phyloP scores from a whole-genome alignment of 2,113 vertebrate species.

The Phylloscopus trochilus region DNA sequence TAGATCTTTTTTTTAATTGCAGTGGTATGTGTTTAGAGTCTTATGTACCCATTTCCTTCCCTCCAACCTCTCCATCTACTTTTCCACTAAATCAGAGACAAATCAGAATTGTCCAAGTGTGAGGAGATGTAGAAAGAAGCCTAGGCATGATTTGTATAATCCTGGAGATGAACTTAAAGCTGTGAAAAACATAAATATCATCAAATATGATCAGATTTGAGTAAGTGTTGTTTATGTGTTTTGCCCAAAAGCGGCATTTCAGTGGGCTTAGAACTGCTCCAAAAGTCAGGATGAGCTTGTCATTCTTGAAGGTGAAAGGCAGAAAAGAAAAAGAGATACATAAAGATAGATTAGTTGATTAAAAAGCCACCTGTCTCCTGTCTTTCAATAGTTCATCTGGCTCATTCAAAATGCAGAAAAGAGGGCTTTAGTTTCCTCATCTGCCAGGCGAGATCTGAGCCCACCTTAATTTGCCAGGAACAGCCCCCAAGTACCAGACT shows the following conservation, averaged over 20 bases:
- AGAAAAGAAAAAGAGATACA: not conserved
- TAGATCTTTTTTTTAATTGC: not conserved
- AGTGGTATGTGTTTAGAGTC: not conserved
- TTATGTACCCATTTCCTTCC: not conserved
- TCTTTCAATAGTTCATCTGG: not conserved
- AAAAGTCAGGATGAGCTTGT: not conserved
- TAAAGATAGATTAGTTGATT: not conserved
- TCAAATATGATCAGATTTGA: not conserved
- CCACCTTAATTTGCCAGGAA: not conserved
- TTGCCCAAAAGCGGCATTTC: not conserved
- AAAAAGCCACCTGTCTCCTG: not conserved
- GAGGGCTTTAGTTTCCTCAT: not conserved
- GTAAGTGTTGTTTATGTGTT: not conserved
- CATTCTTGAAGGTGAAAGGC: not conserved
- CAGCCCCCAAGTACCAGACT: not conserved
- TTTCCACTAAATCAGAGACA: not conserved
- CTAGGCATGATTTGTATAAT: not conserved
- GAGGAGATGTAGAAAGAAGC: not conserved
- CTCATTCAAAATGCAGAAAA: not conserved
- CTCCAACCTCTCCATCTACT: not conserved
- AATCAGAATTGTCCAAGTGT: not conserved
- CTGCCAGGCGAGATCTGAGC: not conserved
- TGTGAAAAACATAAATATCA: not conserved
- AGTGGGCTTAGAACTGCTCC: not conserved
- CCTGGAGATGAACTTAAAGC: not conserved